Evolutionary conservation across 2,888 invertebrate genomes (phyloP), one percentile per base, ranked within the genome.

Genomic region (Chelonus formosanus): DNA sequence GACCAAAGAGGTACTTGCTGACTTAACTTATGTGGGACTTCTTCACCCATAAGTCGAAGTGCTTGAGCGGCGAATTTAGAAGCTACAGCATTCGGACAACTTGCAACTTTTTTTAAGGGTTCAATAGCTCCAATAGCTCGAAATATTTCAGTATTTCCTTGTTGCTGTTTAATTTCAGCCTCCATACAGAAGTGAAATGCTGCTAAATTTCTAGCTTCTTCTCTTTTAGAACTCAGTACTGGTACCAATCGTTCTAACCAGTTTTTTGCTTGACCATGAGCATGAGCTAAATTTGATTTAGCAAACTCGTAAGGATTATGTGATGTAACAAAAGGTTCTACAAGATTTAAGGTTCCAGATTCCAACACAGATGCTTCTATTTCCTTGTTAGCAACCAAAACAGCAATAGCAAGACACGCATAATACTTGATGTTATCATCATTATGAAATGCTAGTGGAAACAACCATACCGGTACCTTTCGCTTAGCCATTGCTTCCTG

Each of bases 141-240:
- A 83, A 98, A 97, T 78, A 97, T 93, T 83, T 92, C 91, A 0
- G 95, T 94, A 71, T 95, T 94, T 3, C 94, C 94, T 84, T 96
- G 96, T 76, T 93, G 92, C 77, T 96, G 94, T 84, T 98, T 98
- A 63, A 99, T 98, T 45, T 96, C 96, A 7, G 98, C 98, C 85
- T 99, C 99, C 97, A 99, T 97, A 80, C 97, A 97, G 84, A 98
- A 94, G 82, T 99, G 99, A 84, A 98, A 99, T 44, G 98, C 97
- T 3, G 98, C 98, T 75, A 99, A 86, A 82, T 96, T 97, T 77
- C 97, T 89, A 0, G 98, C 98, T 85, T 98, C 98, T 81, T 97
- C 96, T 69, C 97, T 88, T 81, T 97, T 95, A 48, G 97, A 97
- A 81, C 93, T 94, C 63, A 99, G 86, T 7, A 98, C 95, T 0